Evolutionary conservation across 2,113 vertebrate species (phyloP), one percentile per base, ranked within the genome.

Genomic region (Mesitornis unicolor): DNA sequence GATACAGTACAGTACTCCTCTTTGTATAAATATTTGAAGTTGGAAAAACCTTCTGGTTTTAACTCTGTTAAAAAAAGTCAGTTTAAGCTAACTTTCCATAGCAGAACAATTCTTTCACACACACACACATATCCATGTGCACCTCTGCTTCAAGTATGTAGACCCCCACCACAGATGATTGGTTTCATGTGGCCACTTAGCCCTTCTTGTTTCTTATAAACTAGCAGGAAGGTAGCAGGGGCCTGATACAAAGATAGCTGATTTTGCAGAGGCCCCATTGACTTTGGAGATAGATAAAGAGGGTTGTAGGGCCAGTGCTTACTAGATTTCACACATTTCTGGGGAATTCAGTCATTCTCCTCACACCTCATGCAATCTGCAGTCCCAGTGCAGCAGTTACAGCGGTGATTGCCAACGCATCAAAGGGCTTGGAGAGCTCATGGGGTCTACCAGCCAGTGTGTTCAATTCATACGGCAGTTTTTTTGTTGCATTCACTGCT

Each of bases 21-120:
- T 90, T 98, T 56, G 0, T 96, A 75, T 98, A 98, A 98, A 98
- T 98, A 98, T 98, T 98, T 98, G 96, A 98, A 97, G 92, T 95
- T 96, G 71, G 84, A 97, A 96, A 97, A 90, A 70, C 73, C 88
- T 96, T 97, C 97, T 97, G 97, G 96, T 97, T 98, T 97, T 95
- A 98, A 94, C 92, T 92, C 93, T 93, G 87, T 84, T 91, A 76
- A 94, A 94, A 91, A 96, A 95, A 96, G 48, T 11, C 38, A 84
- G 63, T 92, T 95, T 73, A 80, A 90, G 45, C 6, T 83, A 83
- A 89, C 84, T 93, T 97, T 96, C 90, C 94, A 70, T 56, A 88
- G 91, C 87, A 96, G 90, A 97, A 64, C 5, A 2, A 2, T 33
- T 38, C 36, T 86, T 75, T 45, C 71, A 57, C 67, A 11, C 36